Base-by-base conservation (phyloP, 2,113 vertebrate genomes). In the Trinectes maculatus region DNA sequence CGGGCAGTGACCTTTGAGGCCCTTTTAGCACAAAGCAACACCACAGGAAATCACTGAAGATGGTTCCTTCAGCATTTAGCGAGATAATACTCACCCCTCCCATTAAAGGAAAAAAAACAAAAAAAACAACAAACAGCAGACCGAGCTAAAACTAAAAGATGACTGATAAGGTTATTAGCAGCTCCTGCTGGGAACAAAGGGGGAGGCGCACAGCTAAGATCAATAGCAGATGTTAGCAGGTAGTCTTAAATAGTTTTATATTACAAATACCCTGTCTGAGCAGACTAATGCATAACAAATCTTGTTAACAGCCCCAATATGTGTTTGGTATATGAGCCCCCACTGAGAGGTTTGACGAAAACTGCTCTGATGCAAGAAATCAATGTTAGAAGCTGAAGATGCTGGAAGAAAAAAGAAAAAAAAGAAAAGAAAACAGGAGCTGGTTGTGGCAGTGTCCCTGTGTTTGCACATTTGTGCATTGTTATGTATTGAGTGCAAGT, bases 111-210 rank as follows among this genome's bases (percentile, higher is more conserved):
- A 73, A 74, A 62, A 72, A 67, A 21, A 69, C 62, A 71, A 65
- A 72, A 67, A 79, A 78, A 71, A 83, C 74, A 91, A 86, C 92
- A 95, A 95, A 92, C 93, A 92, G 89, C 88, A 93, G 93, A 92
- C 89, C 89, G 91, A 88, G 91, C 90, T 93, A 91, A 94, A 96
- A 93, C 89, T 92, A 91, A 93, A 91, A 94, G 91, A 94, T 93
- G 87, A 82, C 89, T 92, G 94, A 93, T 95, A 94, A 94, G 92
- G 91, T 92, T 91, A 91, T 92, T 91, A 93, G 83, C 75, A 78
- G 89, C 75, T 92, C 94, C 89, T 47, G 85, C 89, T 69, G 92
- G 69, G 92, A 93, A 92, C 89, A 92, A 92, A 93, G 85, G 89
- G 82, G 87, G 90, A 84, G 84, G 88, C 88, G 83, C 78, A 82